Evolutionary conservation across 2,113 vertebrate genomes (phyloP).

Genomic region (Sphaerodactylus townsendi): DNA sequence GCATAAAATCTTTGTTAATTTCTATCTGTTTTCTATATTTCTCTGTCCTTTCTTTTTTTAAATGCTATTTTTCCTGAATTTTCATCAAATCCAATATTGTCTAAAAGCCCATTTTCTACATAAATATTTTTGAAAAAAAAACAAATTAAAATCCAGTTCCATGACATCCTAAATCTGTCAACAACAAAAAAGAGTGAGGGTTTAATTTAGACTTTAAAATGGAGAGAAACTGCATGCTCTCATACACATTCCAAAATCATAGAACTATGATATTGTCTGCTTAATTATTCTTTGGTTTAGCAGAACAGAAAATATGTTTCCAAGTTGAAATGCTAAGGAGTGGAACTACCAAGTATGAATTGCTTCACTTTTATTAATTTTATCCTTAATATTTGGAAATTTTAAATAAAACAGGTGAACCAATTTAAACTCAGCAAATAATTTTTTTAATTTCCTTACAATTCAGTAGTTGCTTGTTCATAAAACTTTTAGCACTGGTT

Average conservation of each 20-base stretch:
- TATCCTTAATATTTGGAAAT: slow-evolving; percentile 57
- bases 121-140: too few species aligned
- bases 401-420: slow-evolving; percentile 32
- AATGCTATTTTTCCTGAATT: too few species aligned
- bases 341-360: slow-evolving; percentile 51
- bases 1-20: too few species aligned
- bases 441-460: not conserved
- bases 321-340: slow-evolving; percentile 44
- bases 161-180: too few species aligned
- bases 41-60: too few species aligned
- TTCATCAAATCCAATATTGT: too few species aligned
- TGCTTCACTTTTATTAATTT: slow-evolving; percentile 69
- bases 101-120: too few species aligned
- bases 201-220: too few species aligned
- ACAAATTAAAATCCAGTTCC: too few species aligned
- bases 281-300: not conserved
- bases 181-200: not conserved
- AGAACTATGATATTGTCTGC: not conserved
- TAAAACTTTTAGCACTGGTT: not conserved
- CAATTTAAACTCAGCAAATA: not conserved
- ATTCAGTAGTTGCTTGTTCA: not conserved
- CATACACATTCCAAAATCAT: not conserved
- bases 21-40: too few species aligned
- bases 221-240: not conserved
- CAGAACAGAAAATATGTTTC: slow-evolving; percentile 54